These are phyloP conservation scores for Halisarca cf. caerulea DNA, from an alignment of 37 sponge, comb jelly and placozoan genomes.

Conservation along the genomic window DNA sequence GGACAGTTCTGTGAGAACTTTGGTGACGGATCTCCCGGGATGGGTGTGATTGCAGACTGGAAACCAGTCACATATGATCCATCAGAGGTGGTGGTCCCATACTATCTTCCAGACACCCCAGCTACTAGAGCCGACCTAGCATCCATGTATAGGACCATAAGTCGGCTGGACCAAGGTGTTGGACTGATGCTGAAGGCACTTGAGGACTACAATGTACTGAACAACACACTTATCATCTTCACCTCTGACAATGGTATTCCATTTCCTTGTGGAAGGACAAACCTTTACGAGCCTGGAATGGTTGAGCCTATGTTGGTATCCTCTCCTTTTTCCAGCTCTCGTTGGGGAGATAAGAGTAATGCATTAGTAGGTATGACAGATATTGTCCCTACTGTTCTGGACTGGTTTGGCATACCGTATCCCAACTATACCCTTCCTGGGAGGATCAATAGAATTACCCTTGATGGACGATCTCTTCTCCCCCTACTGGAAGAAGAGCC, in stretches of 20 bases:
- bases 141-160: slow-evolving; percentile 67
- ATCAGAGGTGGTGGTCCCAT: slow-evolving; percentile 67
- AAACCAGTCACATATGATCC: slow-evolving; percentile 52
- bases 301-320: slow-evolving; percentile 65
- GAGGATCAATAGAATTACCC: slow-evolving; percentile 30
- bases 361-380: slow-evolving; percentile 58
- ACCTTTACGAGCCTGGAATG: slow-evolving; percentile 80
- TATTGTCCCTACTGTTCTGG: slow-evolving; percentile 72
- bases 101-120: slow-evolving; percentile 70
- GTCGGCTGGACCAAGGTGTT: slow-evolving; percentile 75
- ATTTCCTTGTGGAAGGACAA: slow-evolving; percentile 69
- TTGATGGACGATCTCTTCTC: slow-evolving; percentile 42
- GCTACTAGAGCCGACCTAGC: slow-evolving; percentile 65
- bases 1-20: slow-evolving; percentile 78
- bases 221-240: slow-evolving; percentile 70
- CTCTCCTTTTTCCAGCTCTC: slow-evolving; percentile 31
- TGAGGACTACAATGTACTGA: slow-evolving; percentile 24
- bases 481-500: slow-evolving; percentile 61
- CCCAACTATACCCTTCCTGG: slow-evolving; percentile 59
- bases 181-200: slow-evolving; percentile 66
- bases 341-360: slow-evolving; percentile 61
- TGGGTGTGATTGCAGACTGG: slow-evolving; percentile 79
- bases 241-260: slow-evolving; percentile 82
- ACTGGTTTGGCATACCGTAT: slow-evolving; percentile 67
- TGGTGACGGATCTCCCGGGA: slow-evolving; percentile 61